phyloP scores from a whole-genome alignment of 2,113 vertebrate species.

The Cephalopholis sonnerati region DNA sequence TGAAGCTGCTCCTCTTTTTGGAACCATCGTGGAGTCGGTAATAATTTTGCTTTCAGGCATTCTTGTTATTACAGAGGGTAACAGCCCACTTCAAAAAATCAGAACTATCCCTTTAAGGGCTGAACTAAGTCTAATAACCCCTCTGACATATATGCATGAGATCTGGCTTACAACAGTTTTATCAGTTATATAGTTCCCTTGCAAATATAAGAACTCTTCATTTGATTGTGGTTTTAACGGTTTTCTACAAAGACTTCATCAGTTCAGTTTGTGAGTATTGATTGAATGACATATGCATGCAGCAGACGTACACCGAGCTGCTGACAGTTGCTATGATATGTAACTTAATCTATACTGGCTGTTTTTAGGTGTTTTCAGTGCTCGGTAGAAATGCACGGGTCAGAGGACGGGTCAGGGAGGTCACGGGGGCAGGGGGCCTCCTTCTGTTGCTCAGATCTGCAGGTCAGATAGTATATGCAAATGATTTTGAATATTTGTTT shows the following conservation, averaged over 20 bases:
- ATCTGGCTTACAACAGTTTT: too few relatives aligned
- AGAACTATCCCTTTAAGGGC: too few relatives aligned
- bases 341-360: neutral
- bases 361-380: neutral
- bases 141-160: too few relatives aligned
- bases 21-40: too few relatives aligned
- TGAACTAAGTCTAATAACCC: too few relatives aligned
- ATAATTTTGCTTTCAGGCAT: too few relatives aligned
- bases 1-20: too few relatives aligned
- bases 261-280: neutral
- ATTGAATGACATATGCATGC: neutral
- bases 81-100: too few relatives aligned
- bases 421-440: slow-evolving; percentile 34
- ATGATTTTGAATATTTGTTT: slow-evolving; percentile 12
- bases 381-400: slow-evolving; percentile 21
- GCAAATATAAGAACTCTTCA: neutral
- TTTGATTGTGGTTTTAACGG: neutral
- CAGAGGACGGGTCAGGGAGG: slow-evolving; percentile 24
- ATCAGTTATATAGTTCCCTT: neutral
- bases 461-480: slow-evolving; percentile 6
- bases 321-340: neutral
- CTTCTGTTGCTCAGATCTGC: slow-evolving; percentile 24
- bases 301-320: neutral
- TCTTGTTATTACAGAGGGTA: too few relatives aligned
- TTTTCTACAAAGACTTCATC: too few relatives aligned